These are phyloP conservation scores for Ectropis grisescens DNA, from an alignment of 1,140 invertebrate species.

Conservation along the genomic window DNA sequence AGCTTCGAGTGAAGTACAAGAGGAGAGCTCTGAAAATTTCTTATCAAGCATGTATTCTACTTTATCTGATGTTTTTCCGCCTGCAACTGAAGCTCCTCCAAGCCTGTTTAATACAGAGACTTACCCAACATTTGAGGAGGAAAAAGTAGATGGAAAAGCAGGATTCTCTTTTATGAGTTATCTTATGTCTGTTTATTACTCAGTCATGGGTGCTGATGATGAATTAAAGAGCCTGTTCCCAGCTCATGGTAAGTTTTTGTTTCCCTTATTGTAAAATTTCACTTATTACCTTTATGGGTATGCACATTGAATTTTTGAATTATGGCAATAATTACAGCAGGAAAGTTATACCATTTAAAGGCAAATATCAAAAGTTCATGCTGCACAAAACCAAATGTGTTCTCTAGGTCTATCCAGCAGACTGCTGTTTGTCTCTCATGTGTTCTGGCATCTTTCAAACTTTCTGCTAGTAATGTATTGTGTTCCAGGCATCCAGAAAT, in stretches of 20 bases:
- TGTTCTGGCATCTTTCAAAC: too few species aligned
- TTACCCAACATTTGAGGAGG: slow-evolving; percentile 14
- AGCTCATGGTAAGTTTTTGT: slow-evolving; percentile 31
- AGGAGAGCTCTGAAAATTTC: slow-evolving; percentile 23
- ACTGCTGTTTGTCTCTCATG: too few species aligned
- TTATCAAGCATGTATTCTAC: slow-evolving; percentile 37
- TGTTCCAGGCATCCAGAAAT: too few species aligned
- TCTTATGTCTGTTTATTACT: slow-evolving; percentile 28
- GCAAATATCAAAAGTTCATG: too few species aligned
- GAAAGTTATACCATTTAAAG: too few species aligned
- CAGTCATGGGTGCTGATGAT: slow-evolving; percentile 31
- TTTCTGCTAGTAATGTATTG: too few species aligned
- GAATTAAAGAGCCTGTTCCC: slow-evolving; percentile 39
- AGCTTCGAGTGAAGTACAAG: too few species aligned
- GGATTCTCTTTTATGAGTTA: slow-evolving; percentile 43
- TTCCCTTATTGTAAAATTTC: slow-evolving; percentile 1
- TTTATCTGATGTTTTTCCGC: slow-evolving; percentile 33
- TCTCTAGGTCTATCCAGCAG: too few species aligned
- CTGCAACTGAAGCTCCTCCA: slow-evolving; percentile 25
- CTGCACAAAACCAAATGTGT: too few species aligned
- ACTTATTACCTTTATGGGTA: too few species aligned
- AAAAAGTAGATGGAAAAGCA: slow-evolving; percentile 17
- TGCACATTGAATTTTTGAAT: too few species aligned
- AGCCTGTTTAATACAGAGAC: slow-evolving; percentile 35
- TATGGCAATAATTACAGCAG: too few species aligned